Conservation (phyloP, 2,888 invertebrate species). For the Ornithoptera alexandrae region DNA sequence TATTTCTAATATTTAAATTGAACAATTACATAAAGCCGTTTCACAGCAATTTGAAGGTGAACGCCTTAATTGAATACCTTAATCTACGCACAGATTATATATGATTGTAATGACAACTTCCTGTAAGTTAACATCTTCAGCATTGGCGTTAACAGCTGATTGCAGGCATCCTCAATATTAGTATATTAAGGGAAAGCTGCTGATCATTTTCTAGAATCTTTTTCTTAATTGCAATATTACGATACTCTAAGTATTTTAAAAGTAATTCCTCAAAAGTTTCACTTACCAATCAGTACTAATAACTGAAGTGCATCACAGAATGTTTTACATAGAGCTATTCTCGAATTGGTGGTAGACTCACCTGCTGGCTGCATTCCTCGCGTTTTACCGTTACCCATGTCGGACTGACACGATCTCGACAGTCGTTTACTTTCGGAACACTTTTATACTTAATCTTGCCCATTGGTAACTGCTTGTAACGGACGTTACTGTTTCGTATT, state of each 20-base stretch:
- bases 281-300: slow-evolving; percentile 3
- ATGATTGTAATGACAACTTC: background rate
- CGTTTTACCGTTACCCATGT: slow-evolving; percentile 25
- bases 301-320: background rate
- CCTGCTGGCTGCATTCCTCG: slow-evolving; percentile 28
- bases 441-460: slow-evolving; percentile 20
- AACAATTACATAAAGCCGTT: background rate
- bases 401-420: slow-evolving; percentile 17
- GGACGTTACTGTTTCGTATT: slow-evolving; percentile 6
- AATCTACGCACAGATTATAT: background rate
- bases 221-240: no score
- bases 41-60: background rate
- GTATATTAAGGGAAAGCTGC: no score
- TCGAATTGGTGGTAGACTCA: slow-evolving; percentile 29
- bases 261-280: slow-evolving; percentile 14
- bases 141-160: no score
- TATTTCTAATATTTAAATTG: slow-evolving; percentile 1
- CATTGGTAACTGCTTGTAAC: slow-evolving; percentile 17
- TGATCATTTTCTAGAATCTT: no score
- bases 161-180: no score
- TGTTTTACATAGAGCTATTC: slow-evolving; percentile 26
- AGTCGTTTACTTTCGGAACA: slow-evolving; percentile 23
- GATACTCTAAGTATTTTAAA: no score
- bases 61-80: background rate
- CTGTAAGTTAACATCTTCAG: no score